Percentiles rank a stretch among this genome's conserved stretches.
phyloP scores from a whole-genome alignment of 2,797 vertebrate genomes.

The Loriculus beryllinus region DNA sequence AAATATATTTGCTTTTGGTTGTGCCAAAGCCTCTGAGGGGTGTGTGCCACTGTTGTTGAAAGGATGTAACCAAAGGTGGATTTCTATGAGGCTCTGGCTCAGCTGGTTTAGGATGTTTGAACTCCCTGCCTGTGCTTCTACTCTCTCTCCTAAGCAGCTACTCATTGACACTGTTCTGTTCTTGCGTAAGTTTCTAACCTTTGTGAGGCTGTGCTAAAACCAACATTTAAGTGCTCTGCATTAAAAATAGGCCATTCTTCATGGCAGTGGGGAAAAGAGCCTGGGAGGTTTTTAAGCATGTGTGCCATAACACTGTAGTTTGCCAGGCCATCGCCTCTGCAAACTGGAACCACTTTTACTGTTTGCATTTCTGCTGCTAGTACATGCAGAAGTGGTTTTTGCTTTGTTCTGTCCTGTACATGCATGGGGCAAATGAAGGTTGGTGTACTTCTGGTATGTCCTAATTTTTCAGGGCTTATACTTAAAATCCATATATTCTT shows the following conservation, averaged over 20 bases:
- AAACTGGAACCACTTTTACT: not conserved
- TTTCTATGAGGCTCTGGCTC: not conserved
- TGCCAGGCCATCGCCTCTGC: not conserved
- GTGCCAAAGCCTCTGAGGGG: not conserved
- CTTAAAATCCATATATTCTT: not conserved
- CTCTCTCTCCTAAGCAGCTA: not conserved
- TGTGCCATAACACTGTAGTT: rapidly evolving
- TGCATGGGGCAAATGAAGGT: rapidly evolving
- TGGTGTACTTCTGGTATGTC: not conserved
- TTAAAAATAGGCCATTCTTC: not conserved
- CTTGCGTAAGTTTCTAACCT: not conserved
- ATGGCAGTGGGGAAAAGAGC: not conserved
- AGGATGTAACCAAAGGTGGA: not conserved
- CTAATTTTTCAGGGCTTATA: not conserved
- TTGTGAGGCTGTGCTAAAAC: not conserved
- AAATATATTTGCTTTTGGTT: not conserved
- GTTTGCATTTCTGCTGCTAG: not conserved
- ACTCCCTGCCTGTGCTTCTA: not conserved
- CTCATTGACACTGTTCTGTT: not conserved
- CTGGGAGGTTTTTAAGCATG: not conserved
- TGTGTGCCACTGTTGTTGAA: not conserved
- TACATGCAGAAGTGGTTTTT: not conserved
- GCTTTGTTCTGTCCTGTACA: not conserved
- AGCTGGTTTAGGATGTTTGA: not conserved
- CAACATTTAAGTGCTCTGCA: not conserved